Conservation (phyloP, 2,888 invertebrate species). For the Trypoxylon attenuatum region DNA sequence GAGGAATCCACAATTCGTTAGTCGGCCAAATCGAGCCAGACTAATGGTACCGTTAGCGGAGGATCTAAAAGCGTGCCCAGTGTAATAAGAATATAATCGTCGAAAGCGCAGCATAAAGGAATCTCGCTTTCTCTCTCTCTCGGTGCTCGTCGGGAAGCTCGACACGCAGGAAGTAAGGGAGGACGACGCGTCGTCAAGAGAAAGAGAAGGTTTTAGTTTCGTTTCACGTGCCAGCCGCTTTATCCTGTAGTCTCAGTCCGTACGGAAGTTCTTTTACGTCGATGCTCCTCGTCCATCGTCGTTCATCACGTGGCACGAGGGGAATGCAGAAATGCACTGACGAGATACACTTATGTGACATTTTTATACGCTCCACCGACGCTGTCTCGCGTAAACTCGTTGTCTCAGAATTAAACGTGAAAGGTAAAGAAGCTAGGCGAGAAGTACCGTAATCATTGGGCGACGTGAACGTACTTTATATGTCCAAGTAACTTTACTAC, state of each 20-base stretch:
- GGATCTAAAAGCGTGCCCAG: slow-evolving; percentile 11
- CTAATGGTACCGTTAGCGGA: slow-evolving; percentile 1
- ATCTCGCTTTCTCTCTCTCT: slow-evolving; percentile 14
- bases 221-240: slow-evolving; percentile 38
- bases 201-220: slow-evolving; percentile 29
- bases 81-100: slow-evolving; percentile 8
- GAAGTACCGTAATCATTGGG: no score
- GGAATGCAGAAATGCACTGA: slow-evolving; percentile 25
- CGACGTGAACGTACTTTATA: no score
- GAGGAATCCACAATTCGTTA: slow-evolving; percentile 8
- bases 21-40: slow-evolving; percentile 1
- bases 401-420: not conserved
- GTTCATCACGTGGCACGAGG: slow-evolving; percentile 23
- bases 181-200: not conserved
- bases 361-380: not conserved
- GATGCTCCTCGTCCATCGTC: slow-evolving; percentile 15
- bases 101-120: slow-evolving; percentile 11
- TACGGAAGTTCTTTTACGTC: slow-evolving; percentile 39
- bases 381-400: not conserved
- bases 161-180: slow-evolving; percentile 23
- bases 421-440: slow-evolving; percentile 12
- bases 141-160: not conserved
- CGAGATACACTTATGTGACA: not conserved
- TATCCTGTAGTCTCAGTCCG: slow-evolving; percentile 37
- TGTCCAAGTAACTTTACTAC: no score